Evolutionary conservation across 2,888 invertebrate genomes (phyloP).

Genomic region (Panopea generosa): DNA sequence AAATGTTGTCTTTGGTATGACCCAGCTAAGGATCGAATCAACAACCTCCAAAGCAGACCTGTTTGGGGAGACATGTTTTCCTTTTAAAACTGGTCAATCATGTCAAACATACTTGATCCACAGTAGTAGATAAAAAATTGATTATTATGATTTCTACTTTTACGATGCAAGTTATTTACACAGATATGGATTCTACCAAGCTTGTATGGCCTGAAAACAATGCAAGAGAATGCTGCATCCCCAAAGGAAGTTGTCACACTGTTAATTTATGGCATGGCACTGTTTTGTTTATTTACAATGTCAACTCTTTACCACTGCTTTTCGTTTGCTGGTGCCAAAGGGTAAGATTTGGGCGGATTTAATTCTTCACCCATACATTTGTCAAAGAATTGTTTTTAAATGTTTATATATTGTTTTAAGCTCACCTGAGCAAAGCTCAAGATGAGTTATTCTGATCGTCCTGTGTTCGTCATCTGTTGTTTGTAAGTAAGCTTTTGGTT

Average conservation of each 20-base stretch:
- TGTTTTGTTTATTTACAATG: conserved; percentile 93
- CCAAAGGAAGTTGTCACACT: conserved; percentile 92
- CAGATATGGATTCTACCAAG: conserved; percentile 94
- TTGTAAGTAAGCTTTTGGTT: no score
- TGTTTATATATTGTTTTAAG: background rate
- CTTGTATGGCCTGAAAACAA: conserved; percentile 90
- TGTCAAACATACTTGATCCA: no score
- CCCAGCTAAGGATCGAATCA: no score
- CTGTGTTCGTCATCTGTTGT: no score
- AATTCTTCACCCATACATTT: background rate
- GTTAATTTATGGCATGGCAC: conserved; percentile 93
- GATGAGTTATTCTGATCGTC: no score
- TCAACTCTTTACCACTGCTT: conserved; percentile 96
- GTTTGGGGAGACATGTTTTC: no score
- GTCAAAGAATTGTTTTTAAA: background rate
- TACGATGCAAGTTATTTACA: background rate
- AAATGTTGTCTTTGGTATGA: no score
- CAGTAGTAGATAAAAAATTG: no score
- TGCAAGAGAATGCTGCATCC: conserved; percentile 91
- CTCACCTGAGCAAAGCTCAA: no score
- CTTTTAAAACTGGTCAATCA: no score
- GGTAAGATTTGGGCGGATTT: conserved; percentile 75
- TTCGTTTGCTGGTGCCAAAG: conserved; percentile 87
- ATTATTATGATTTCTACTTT: no score
- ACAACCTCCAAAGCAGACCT: no score